These are phyloP conservation scores for Lepidotrigona ventralis DNA, from an alignment of 1,140 invertebrate genomes.

Conservation along the genomic window DNA sequence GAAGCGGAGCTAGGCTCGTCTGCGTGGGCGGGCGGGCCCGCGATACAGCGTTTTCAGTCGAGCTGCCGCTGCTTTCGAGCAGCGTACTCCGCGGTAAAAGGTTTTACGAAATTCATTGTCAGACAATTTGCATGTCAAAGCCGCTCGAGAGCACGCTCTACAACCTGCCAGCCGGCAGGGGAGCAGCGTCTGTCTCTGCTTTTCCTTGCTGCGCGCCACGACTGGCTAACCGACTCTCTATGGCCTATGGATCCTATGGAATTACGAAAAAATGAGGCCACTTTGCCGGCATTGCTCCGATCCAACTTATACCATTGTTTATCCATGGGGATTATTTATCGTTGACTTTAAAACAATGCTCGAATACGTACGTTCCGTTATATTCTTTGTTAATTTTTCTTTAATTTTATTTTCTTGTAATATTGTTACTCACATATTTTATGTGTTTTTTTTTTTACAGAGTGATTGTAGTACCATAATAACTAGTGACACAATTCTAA, in stretches of 20 bases:
- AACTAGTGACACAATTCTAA: no score
- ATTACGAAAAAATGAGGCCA: conserved; percentile 74
- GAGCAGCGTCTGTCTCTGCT: conserved; percentile 50
- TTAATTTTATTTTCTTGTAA: no score
- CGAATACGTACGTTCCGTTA: not conserved
- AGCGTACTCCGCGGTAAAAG: conserved; percentile 77
- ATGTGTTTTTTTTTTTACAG: no score
- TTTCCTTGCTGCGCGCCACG: conserved; percentile 55
- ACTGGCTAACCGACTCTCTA: conserved; percentile 30
- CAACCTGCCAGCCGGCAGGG: conserved; percentile 57
- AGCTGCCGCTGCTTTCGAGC: conserved; percentile 27
- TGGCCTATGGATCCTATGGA: conserved; percentile 62
- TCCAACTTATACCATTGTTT: conserved; percentile 38
- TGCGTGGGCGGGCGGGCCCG: conserved; percentile 52
- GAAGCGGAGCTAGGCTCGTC: conserved; percentile 46
- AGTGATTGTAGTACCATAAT: no score
- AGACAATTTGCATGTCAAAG: conserved; percentile 79
- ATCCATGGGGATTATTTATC: conserved; percentile 17
- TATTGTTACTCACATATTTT: no score
- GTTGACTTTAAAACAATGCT: not conserved
- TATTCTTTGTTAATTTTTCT: no score
- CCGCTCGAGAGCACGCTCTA: conserved; percentile 62
- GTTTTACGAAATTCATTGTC: conserved; percentile 80
- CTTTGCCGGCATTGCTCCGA: conserved; percentile 63
- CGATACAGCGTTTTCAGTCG: conserved; percentile 52